These are phyloP conservation scores for Clarias pachynema DNA, from an alignment of 2,797 vertebrate genomes.

Conservation along the genomic window DNA sequence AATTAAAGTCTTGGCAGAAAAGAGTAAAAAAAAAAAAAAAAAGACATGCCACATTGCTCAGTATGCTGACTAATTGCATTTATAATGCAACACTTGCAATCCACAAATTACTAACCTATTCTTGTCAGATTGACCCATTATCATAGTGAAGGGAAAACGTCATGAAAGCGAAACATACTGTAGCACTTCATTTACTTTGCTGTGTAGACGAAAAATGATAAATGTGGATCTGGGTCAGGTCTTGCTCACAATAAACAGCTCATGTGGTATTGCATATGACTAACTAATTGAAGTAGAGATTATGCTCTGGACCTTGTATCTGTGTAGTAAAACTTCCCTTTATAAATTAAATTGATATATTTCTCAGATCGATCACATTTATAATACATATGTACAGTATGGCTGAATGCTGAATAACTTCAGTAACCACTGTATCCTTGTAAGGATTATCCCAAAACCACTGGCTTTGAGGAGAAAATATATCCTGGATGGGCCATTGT, in stretches of 20 bases:
- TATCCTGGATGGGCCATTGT: not conserved
- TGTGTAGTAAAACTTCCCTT: not conserved
- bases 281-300: slow-evolving; percentile 24
- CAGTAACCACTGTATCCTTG: not conserved
- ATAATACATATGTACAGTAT: not conserved
- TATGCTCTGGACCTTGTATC: not conserved
- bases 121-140: slow-evolving; percentile 62
- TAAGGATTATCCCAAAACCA: not conserved
- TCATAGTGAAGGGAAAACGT: slow-evolving; percentile 64
- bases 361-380: not conserved
- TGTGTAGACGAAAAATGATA: slow-evolving; percentile 34
- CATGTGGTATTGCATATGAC: not conserved
- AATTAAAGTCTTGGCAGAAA: slow-evolving; percentile 53
- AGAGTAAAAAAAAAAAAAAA: slow-evolving; percentile 39
- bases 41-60: slow-evolving; percentile 61
- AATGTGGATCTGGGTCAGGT: slow-evolving; percentile 33
- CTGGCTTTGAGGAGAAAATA: not conserved
- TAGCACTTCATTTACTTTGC: slow-evolving; percentile 40
- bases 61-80: slow-evolving; percentile 73
- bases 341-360: not conserved
- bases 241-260: slow-evolving; percentile 22
- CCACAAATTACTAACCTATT: slow-evolving; percentile 68
- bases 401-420: not conserved
- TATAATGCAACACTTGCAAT: slow-evolving; percentile 65
- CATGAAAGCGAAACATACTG: slow-evolving; percentile 43